Base-by-base conservation (phyloP, 2,888 invertebrate species). In the Arctia plantaginis region DNA sequence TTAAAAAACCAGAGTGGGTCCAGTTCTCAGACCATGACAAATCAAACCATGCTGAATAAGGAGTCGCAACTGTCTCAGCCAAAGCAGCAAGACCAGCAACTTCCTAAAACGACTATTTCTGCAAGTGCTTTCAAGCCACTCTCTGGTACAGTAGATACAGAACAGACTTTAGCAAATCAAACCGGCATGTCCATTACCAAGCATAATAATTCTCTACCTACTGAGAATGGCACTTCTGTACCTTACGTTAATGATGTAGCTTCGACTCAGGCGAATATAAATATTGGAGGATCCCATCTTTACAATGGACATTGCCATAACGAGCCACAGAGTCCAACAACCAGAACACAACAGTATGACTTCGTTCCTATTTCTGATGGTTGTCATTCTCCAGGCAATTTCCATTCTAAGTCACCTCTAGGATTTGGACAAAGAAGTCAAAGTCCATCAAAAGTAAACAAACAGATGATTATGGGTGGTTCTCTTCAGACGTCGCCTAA, bases 281-380 rank as follows among this genome's bases (percentile, higher is more conserved):
- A 87, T 69, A 80, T 89, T 1, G 88, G 87, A 3, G 90, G 88
- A 6, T 79, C 91, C 13, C 90, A 92, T 76, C 81, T 91, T 12
- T 95, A 93, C 78, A 94, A 95, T 77, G 94, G 94, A 3, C 93
- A 93, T 75, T 87, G 90, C 73, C 92, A 93, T 72, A 93, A 92
- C 66, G 97, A 97, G 71, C 97, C 97, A 1, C 97, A 97, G 80
- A 97, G 97, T 93, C 98, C 98, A 18, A 98, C 97, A 79, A 97
- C 98, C 66, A 96, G 97, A 78, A 96, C 98, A 68, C 97, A 98
- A 89, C 97, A 98, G 88, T 98, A 98, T 89, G 98, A 97, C 90
- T 98, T 98, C 88, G 97, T 98, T 47, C 98, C 98, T 0, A 98
- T 98, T 88, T 98, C 98, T 55, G 98, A 98, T 15, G 97, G 97